Conservation (phyloP, 2,888 invertebrate species). For the Melanostoma scalare region DNA sequence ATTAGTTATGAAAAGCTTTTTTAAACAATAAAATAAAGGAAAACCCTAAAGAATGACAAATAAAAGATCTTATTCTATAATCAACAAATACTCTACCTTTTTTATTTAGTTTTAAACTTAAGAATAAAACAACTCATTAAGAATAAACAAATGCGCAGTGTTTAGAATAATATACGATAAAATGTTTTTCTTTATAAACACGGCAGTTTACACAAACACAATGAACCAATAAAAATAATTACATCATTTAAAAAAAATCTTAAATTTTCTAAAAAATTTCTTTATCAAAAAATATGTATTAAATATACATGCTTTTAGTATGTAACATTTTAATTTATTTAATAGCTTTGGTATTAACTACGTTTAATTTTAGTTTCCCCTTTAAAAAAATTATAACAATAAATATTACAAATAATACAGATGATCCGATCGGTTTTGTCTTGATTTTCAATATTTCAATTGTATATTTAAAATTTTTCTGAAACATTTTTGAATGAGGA, state of each 20-base stretch:
- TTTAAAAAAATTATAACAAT: slow-evolving; percentile 2
- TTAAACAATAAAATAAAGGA: slow-evolving; percentile 3
- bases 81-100: slow-evolving; percentile 2
- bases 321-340: slow-evolving; percentile 37
- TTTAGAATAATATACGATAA: background rate
- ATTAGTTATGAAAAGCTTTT: slow-evolving; percentile 15
- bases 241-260: slow-evolving; percentile 7
- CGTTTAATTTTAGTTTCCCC: slow-evolving; percentile 30
- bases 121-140: slow-evolving; percentile 9
- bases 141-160: slow-evolving; percentile 43
- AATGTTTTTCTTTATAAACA: slow-evolving; percentile 36
- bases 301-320: too few relatives aligned
- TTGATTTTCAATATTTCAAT: slow-evolving; percentile 6
- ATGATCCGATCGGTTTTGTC: slow-evolving; percentile 16
- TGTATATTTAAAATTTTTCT: background rate
- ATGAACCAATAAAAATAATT: slow-evolving; percentile 4
- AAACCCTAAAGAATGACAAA: slow-evolving; percentile 25
- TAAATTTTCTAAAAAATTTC: background rate
- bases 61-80: slow-evolving; percentile 27
- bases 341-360: slow-evolving; percentile 72
- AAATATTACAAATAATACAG: slow-evolving; percentile 41
- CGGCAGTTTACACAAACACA: slow-evolving; percentile 55
- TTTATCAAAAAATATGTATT: background rate
- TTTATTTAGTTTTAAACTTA: slow-evolving; percentile 38
- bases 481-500: slow-evolving; percentile 66